Evolutionary conservation across 2,113 vertebrate species (phyloP), one percentile per base, ranked within the genome.

Genomic region (Gasterosteus nipponicus): DNA sequence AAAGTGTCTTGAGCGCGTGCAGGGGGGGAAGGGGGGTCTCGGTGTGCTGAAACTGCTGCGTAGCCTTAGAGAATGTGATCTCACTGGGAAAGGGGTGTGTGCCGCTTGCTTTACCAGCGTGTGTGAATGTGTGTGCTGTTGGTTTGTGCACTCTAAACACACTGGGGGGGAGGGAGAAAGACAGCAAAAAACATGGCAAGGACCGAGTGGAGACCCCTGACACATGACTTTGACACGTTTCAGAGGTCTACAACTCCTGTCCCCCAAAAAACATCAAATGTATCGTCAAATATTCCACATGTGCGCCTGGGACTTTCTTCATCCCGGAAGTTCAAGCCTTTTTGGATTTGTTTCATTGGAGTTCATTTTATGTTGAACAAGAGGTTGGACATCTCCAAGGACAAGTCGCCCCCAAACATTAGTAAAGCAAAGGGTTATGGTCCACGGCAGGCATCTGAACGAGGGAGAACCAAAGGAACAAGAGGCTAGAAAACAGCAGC

Each of bases 41-140:
- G 18, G 61, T 54, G 72, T 66, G 62, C 69, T 64, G 63, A 72
- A 58, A 73, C 47, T 35, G 65, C 41, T 74, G 42, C 33, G 63
- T 39, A 15, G 49, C 19, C 19, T 19, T 46, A 49, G 14, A n/a
- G 69, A 78, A 22, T 65, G 68, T 29, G 68, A 61, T 14, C 47
- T 72, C 54, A 2, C 2, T 51, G 42, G 42, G 41, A 57, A 57
- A 16, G 54, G 79, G 82, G 81, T 82, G 90, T 79, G 86, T 86
- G 86, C 75, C 47, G 33, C 59, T 29, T 10, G 41, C 1, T 81
- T 78, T 78, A 75, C 11, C 18, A 65, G 9, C 63, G 69, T 60
- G 74, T 73, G 69, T 65, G 56, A 47, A 41, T 59, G 39, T 66
- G 72, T 59, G 62, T 0, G 49, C 22, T 51, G n/a, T 8, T 18